Conservation (phyloP, 1,140 invertebrate genomes). For the Trypoxylus dichotomus region DNA sequence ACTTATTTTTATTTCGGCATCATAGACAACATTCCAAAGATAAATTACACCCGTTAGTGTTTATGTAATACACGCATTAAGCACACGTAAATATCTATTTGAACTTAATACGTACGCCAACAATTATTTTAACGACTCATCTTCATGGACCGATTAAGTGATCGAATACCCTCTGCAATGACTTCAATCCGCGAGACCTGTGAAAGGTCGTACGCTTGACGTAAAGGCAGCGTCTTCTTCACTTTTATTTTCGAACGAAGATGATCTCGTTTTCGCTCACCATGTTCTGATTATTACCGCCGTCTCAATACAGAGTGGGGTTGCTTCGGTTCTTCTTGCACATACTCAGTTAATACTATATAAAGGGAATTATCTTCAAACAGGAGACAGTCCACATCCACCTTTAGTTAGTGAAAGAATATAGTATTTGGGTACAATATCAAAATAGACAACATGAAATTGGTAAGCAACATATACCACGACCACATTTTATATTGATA, state of each 20-base stretch:
- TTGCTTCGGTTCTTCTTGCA: slow-evolving; percentile 12
- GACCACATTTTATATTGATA: background rate
- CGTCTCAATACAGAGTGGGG: slow-evolving; percentile 13
- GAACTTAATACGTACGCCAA: background rate
- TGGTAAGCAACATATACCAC: background rate
- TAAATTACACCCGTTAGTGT: background rate
- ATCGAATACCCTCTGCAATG: background rate
- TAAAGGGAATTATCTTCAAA: slow-evolving; percentile 25
- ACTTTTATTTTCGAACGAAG: slow-evolving; percentile 10
- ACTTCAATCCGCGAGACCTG: background rate
- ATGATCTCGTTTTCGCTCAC: slow-evolving; percentile 24
- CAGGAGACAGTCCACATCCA: slow-evolving; percentile 21
- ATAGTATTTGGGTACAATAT: background rate
- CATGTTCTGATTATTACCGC: slow-evolving; percentile 24
- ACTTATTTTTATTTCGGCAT: too few species aligned
- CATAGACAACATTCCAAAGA: background rate
- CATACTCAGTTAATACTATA: slow-evolving; percentile 9
- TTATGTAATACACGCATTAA: background rate
- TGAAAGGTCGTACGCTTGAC: background rate
- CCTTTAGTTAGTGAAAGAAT: slow-evolving; percentile 25
- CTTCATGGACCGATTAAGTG: background rate
- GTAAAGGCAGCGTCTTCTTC: slow-evolving; percentile 4
- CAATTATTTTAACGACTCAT: background rate
- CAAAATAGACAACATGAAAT: slow-evolving; percentile 11
- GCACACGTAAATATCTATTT: background rate